Evolutionary conservation across 1,140 invertebrate genomes (phyloP), one percentile per base, ranked within the genome.

Genomic region (Drosophila rhopaloa): DNA sequence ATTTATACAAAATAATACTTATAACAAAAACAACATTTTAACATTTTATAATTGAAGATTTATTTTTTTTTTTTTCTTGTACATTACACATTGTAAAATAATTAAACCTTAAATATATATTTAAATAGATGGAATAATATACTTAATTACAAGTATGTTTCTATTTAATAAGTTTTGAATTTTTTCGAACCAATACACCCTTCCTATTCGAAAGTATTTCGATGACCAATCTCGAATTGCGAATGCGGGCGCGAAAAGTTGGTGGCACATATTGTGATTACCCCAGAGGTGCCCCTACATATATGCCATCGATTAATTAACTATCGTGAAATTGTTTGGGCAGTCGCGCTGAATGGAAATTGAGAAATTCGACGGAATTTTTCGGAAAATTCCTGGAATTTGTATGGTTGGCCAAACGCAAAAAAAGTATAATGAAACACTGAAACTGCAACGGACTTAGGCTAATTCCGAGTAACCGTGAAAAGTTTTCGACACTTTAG

Each of bases 401-500:
- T 10, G 8, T 37, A 1, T 9, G 47, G n/a, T 9, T 16, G 29
- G 48, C 4, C 14, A 24, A 24, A n/a, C 2, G 6, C 19, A 24
- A 27, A 41, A 63, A 57, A 57, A 14, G 24, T 4, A 24, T 24
- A 24, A 11, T 14, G 3, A 0, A 38, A 2, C 29, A 37, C 9
- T 10, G n/a, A 63, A 58, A 37, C 8, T 46, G 8, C 16, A 16
- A 10, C 14, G 40, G 47, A 44, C 38, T 53, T 41, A 0, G n/a
- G 60, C 47, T 66, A 65, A 66, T 68, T 65, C 48, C 65, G 68
- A 72, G 66, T 71, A 72, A 72, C 68, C 68, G 66, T 72, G 58
- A 76, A 78, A 85, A 85, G 75, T 88, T 88, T 65, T 60, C 40
- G 83, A 83, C 83, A 79, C 70, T 82, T 86, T 46, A 54, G 58